Base-by-base conservation (phyloP, 2,888 invertebrate genomes). In the Tiliacea aurago region DNA sequence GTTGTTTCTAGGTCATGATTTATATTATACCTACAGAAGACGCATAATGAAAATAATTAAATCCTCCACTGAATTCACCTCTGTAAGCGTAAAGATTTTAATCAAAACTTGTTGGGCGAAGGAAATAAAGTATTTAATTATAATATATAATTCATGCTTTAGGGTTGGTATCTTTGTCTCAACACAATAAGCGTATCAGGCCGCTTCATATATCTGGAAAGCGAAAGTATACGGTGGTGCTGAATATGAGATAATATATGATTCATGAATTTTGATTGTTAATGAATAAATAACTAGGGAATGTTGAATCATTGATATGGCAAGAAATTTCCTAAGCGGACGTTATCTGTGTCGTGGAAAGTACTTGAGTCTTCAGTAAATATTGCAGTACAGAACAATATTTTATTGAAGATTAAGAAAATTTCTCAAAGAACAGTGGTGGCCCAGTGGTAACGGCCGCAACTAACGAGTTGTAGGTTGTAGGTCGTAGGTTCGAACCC, bases 241-340 rank as follows among this genome's bases (percentile, higher is more conserved):
- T 73, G 23, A 69, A 72, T 59, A 49, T 10, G 20, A 49, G 33
- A 37, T 73, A 72, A 76, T 65, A 84, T 73, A 72, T 76, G 67
- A 84, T 45, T 78, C 74, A 83, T 76, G 75, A 75, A 70, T 76
- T 76, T 76, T 77, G 63, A 74, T 81, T 69, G 71, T 55, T 73
- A 72, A 72, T 83, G 28, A 72, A 76, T 74, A 67, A 74, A 63
- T 84, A 58, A 81, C 13, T 59, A 49, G 67, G n/a, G 9, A 33
- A 51, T 62, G 37, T 67, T 77, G 65, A 74, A 53, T 84, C 78
- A 73, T 64, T 58, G 45, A 67, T 63, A 61, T 28, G 20, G 51
- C 18, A 41, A 70, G 33, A 58, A 55, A 69, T 73, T 73, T 68
- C 20, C 7, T 61, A 37, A 65, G 37, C 43, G 11, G 4, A 49